phyloP scores from a whole-genome alignment of 2,113 vertebrate genomes.

The Tichodroma muraria region DNA sequence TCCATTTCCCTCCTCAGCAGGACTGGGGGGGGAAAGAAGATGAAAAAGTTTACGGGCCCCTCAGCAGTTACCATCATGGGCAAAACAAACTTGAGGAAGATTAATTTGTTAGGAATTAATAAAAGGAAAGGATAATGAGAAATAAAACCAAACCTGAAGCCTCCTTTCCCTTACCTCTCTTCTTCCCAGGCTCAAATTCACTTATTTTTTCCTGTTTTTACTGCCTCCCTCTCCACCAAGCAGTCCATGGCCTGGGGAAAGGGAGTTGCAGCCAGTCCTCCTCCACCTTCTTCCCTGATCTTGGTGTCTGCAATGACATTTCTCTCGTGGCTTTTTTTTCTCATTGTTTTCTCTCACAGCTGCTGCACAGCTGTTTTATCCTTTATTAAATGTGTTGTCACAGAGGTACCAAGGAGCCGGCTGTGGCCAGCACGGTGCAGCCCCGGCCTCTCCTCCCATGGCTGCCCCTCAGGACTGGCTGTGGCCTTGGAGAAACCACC shows the following conservation, averaged over 20 bases:
- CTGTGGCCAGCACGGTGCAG: fast-evolving
- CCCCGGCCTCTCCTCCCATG: neutral
- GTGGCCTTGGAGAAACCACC: neutral
- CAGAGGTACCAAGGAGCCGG: neutral
- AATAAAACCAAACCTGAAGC: neutral
- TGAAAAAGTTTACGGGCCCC: neutral
- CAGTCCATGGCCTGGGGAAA: too few relatives aligned
- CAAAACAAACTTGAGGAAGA: neutral
- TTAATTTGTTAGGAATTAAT: neutral
- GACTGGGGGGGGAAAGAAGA: neutral
- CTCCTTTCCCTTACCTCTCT: neutral
- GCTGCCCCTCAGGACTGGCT: fast-evolving
- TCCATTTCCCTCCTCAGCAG: neutral
- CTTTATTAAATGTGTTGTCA: neutral
- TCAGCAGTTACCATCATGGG: neutral
- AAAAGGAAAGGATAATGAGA: neutral
- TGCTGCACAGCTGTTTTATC: neutral
- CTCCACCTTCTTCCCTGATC: neutral
- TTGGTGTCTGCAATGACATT: neutral
- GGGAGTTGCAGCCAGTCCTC: fast-evolving
- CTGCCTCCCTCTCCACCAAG: fast-evolving
- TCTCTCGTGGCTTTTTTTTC: neutral
- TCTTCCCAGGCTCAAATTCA: neutral
- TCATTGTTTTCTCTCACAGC: neutral
- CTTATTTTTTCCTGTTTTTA: neutral